Percentiles rank a stretch among this genome's conserved stretches.
These are phyloP conservation scores for Anser brachyrhynchus DNA, from an alignment of 2,113 vertebrate species.

Conservation along the genomic window DNA sequence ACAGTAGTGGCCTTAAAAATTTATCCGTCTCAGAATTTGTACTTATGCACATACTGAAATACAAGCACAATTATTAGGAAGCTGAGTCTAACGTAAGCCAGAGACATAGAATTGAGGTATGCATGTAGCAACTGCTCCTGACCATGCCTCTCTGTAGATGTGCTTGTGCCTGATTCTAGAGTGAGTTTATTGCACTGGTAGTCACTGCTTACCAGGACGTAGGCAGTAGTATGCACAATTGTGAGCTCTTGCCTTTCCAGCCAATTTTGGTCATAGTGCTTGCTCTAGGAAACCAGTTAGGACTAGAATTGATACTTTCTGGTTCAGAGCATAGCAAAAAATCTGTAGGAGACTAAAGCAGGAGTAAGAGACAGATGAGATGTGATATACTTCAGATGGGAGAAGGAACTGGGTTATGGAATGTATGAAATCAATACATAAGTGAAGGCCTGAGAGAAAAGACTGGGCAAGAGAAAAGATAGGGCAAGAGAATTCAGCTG, in stretches of 20 bases:
- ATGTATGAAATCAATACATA: background rate
- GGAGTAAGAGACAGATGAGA: background rate
- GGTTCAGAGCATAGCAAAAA: background rate
- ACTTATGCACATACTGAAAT: background rate
- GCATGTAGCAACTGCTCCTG: fast-evolving
- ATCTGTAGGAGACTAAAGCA: background rate
- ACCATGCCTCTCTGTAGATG: background rate
- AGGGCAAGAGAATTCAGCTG: background rate
- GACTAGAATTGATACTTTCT: background rate
- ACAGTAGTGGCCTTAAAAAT: background rate
- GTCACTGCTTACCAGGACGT: background rate
- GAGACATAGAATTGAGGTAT: background rate
- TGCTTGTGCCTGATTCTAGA: background rate
- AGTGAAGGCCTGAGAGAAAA: background rate
- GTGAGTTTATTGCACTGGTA: background rate
- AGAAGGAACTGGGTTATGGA: background rate
- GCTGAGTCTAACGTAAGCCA: background rate
- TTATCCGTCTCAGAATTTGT: background rate
- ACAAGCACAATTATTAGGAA: background rate
- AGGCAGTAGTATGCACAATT: background rate
- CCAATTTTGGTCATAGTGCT: background rate
- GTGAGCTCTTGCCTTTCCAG: background rate
- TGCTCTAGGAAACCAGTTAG: background rate
- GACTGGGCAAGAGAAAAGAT: no score
- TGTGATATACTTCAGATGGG: background rate